Base-by-base conservation (phyloP, 1,140 invertebrate genomes). In the Scaptodrosophila lebanonensis region DNA sequence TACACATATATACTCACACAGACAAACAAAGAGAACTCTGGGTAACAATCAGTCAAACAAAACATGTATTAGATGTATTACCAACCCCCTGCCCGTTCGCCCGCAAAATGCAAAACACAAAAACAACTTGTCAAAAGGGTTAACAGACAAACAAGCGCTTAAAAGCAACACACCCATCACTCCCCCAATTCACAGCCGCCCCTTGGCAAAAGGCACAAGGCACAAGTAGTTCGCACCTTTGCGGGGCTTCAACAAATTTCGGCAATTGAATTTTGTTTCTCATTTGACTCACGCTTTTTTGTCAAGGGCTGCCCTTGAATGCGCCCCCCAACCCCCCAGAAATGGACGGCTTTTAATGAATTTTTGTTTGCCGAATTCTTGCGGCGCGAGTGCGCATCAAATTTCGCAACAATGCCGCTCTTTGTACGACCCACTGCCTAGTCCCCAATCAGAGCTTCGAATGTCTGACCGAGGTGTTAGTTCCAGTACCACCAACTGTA, bases 151-250 rank as follows among this genome's bases (percentile, higher is more conserved):
- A 25, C 22, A 8, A n/a, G n/a, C n/a, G n/a, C n/a, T n/a, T n/a
- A n/a, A n/a, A n/a, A n/a, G n/a, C n/a, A n/a, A 25, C 22, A 25
- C 22, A 33, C 36, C 22, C 13, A n/a, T 18, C 32, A 11, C 20
- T 29, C 8, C 16, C 36, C 12, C 15, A 29, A 7, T 6, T n/a
- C 16, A 11, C 30, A 22, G 5, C 13, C 39, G 4, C 7, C 25
- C 25, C 8, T 30, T 30, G 29, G 16, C 30, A 13, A n/a, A n/a
- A n/a, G n/a, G n/a, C 20, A 2, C 25, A 9, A 32, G 17, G 22
- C 22, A 40, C 72, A 44, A 64, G 72, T 64, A 56, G 53, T 79
- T 79, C 52, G 57, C 73, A 79, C 75, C 73, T 79, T 79, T 79
- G 73, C 57, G 56, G 16, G 73, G 73, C 56, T 79, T 79, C 71